phyloP scores from a whole-genome alignment of 2,888 invertebrate species.

The Phengaris alcon region DNA sequence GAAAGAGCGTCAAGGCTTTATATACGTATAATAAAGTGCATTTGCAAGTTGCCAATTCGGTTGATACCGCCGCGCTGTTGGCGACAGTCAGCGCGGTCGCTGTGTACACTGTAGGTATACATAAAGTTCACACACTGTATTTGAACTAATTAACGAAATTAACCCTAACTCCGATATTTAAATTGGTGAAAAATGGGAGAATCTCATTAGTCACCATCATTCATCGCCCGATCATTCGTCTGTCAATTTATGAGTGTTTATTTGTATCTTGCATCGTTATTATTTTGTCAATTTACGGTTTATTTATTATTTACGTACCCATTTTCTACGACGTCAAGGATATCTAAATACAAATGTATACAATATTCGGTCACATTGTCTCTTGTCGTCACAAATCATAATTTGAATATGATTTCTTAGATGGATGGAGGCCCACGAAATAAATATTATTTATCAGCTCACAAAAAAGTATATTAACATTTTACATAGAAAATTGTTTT shows the following conservation, averaged over 20 bases:
- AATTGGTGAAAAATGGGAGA: not conserved
- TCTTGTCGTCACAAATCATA: not conserved
- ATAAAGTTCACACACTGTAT: not conserved
- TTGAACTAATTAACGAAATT: not conserved
- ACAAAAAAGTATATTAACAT: not conserved
- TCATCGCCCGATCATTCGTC: not conserved
- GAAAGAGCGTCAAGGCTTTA: not conserved
- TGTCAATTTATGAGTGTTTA: too few relatives aligned
- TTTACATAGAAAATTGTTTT: not conserved
- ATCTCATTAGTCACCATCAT: not conserved
- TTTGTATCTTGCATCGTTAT: not conserved
- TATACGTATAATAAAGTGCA: slow-evolving; percentile 1
- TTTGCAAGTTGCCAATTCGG: slow-evolving; percentile 7
- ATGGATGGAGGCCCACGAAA: not conserved
- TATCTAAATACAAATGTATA: not conserved
- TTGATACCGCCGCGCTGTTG: slow-evolving; percentile 11
- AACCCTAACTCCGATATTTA: not conserved
- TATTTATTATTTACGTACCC: not conserved
- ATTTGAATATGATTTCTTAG: not conserved
- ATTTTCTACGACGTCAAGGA: not conserved
- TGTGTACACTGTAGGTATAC: not conserved
- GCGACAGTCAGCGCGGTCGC: slow-evolving; percentile 7
- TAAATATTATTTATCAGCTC: not conserved
- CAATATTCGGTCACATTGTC: not conserved
- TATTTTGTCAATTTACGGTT: not conserved